Evolutionary conservation across 2,797 vertebrate species (phyloP).

Genomic region (Bovichtus variegatus): DNA sequence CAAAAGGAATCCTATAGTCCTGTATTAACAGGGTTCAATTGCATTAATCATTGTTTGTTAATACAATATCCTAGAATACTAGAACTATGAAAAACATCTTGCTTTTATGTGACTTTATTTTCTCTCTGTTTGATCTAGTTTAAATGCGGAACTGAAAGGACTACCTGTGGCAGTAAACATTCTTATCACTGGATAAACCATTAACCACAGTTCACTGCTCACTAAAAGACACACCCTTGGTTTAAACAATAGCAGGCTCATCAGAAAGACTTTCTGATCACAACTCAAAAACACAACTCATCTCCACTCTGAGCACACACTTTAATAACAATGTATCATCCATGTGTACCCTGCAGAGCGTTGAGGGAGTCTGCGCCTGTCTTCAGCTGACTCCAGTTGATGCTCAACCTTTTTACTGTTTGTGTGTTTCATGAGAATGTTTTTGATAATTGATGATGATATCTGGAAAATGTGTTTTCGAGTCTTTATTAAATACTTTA

Average conservation of each 20-base stretch:
- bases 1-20: neutral
- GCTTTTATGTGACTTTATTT: neutral
- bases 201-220: slow-evolving; percentile 49
- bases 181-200: slow-evolving; percentile 59
- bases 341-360: slow-evolving; percentile 21
- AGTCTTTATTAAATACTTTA: neutral
- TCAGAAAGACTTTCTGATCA: neutral
- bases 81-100: neutral
- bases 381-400: neutral
- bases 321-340: slow-evolving; percentile 2
- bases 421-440: slow-evolving; percentile 4
- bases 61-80: neutral
- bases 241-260: slow-evolving; percentile 34
- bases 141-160: slow-evolving; percentile 21
- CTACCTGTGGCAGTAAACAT: neutral
- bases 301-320: no score
- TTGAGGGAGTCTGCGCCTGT: neutral
- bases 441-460: neutral
- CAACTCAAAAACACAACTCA: neutral
- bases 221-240: slow-evolving; percentile 6
- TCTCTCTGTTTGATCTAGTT: neutral
- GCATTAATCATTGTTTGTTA: neutral
- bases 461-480: neutral
- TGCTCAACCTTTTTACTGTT: slow-evolving; percentile 7
- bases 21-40: neutral